Conservation (phyloP, 2,797 vertebrate species). For the Schizopygopsis pylzovi region DNA sequence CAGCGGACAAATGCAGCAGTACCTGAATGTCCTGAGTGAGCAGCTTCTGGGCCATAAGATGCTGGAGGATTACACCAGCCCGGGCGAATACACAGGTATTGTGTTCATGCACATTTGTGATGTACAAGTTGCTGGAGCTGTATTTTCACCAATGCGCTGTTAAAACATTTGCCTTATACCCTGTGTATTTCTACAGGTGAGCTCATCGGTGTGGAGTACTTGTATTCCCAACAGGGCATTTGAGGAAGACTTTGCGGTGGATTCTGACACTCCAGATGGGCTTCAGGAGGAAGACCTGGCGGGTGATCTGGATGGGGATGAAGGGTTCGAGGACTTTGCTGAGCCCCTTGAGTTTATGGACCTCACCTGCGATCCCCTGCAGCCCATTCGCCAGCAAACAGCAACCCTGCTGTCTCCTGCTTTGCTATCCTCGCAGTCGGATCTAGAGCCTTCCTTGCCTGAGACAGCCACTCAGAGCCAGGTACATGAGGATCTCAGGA, state of each 20-base stretch:
- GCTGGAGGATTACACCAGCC: slow-evolving; percentile 18
- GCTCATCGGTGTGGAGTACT: slow-evolving; percentile 1
- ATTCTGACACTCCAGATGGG: neutral
- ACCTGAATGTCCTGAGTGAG: neutral
- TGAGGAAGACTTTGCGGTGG: neutral
- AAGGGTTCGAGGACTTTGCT: neutral
- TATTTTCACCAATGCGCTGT: neutral
- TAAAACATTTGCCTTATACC: too few relatives aligned
- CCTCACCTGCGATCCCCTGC: neutral
- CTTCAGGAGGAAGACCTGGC: neutral
- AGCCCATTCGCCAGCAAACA: neutral
- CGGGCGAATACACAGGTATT: slow-evolving; percentile 33
- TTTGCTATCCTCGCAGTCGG: neutral
- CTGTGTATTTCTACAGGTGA: neutral
- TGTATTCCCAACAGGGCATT: neutral
- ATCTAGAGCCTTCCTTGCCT: neutral
- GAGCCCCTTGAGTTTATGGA: neutral
- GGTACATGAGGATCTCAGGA: too few relatives aligned
- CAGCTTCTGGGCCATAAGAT: neutral
- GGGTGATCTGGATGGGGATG: neutral
- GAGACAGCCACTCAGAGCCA: neutral
- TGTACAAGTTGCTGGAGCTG: neutral
- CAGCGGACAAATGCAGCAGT: neutral
- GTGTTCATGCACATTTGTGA: too few relatives aligned
- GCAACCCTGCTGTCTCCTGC: too few relatives aligned